Percentiles rank a stretch among this genome's conserved stretches.
Evolutionary conservation across 92 coral and sea anemone species (phyloP).

Genomic region (Porites divaricata): DNA sequence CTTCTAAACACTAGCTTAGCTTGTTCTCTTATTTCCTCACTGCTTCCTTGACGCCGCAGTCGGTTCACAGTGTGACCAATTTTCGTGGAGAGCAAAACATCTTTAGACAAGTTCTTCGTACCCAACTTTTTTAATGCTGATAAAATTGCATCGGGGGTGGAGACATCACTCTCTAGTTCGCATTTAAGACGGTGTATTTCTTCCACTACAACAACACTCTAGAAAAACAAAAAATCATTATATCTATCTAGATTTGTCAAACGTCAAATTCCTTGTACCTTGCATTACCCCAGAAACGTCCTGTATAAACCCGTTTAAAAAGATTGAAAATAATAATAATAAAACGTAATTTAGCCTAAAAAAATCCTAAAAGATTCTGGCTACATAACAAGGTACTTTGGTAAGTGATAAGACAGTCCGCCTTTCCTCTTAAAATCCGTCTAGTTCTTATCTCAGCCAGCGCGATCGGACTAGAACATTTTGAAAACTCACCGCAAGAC

Average conservation of each 20-base stretch:
- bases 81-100: constrained; percentile 73
- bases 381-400: no score
- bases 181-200: constrained; percentile 68
- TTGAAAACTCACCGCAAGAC: constrained; percentile 37
- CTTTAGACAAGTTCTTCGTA: constrained; percentile 66
- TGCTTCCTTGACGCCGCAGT: constrained; percentile 60
- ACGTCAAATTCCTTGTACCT: no score
- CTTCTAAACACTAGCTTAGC: constrained; percentile 74
- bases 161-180: constrained; percentile 60
- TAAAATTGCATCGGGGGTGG: constrained; percentile 58
- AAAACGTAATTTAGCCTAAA: no score
- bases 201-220: constrained; percentile 87
- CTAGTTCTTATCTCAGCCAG: no score
- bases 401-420: no score
- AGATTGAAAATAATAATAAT: no score
- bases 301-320: no score
- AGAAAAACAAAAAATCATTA: constrained; percentile 9
- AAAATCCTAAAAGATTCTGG: no score
- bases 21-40: constrained; percentile 52
- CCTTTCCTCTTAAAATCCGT: no score
- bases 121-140: constrained; percentile 66
- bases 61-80: constrained; percentile 77
- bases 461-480: neutral
- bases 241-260: no score
- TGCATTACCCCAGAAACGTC: no score